Conservation (phyloP, 2,797 vertebrate species). For the Periophthalmus magnuspinnatus region DNA sequence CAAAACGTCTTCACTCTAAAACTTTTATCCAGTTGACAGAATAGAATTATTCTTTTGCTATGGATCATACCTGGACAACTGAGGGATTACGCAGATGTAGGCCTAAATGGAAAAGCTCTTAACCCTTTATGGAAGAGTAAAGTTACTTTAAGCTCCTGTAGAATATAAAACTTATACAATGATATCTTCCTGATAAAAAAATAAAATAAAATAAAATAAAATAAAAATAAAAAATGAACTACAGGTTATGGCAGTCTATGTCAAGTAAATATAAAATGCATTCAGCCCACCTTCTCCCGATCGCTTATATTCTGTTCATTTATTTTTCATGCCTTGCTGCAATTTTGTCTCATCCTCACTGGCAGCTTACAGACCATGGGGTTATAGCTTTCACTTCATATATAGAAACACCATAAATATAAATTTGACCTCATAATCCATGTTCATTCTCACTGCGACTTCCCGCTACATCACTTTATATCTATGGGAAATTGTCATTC, state of each 20-base stretch:
- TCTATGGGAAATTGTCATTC: conserved; percentile 12
- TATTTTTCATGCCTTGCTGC: conserved; percentile 3
- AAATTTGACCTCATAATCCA: conserved; percentile 24
- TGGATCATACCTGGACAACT: no score
- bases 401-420: conserved; percentile 5
- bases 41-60: no score
- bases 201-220: no score
- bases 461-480: conserved; percentile 6
- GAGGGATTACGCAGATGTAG: no score
- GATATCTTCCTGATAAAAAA: not conserved
- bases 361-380: not conserved
- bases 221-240: no score
- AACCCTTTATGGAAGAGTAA: not conserved
- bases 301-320: not conserved
- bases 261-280: not conserved
- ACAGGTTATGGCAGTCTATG: not conserved
- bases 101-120: not conserved
- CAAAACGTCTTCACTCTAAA: no score
- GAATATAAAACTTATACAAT: not conserved
- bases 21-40: no score
- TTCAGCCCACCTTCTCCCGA: not conserved
- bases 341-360: conserved; percentile 1
- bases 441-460: conserved; percentile 22
- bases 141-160: not conserved
- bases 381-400: conserved; percentile 19